These are phyloP conservation scores for Autographa pulchrina DNA, from an alignment of 2,888 invertebrate genomes.

Conservation along the genomic window DNA sequence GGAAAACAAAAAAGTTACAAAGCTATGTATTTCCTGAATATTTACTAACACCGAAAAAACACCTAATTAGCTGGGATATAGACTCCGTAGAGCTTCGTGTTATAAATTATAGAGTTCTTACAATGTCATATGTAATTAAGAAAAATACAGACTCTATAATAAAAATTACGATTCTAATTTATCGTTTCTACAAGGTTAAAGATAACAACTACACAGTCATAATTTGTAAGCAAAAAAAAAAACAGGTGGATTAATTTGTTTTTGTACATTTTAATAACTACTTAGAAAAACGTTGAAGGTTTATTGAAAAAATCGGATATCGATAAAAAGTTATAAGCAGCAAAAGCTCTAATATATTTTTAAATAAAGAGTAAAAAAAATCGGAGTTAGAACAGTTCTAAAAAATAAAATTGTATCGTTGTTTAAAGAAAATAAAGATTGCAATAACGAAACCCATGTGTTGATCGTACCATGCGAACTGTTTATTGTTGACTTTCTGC, in stretches of 20 bases:
- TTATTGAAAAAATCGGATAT: too few species aligned
- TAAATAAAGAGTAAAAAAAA: neutral
- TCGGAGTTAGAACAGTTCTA: too few species aligned
- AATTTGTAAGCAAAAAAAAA: neutral
- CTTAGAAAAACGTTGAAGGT: neutral
- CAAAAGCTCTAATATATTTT: neutral
- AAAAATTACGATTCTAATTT: neutral
- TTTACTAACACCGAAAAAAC: too few species aligned
- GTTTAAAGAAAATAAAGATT: neutral
- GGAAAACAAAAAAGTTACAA: too few species aligned
- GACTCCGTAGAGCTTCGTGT: neutral
- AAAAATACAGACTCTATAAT: neutral
- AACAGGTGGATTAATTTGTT: neutral
- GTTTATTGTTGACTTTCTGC: constrained; percentile 22
- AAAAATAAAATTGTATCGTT: too few species aligned
- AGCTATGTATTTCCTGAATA: too few species aligned
- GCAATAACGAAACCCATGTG: neutral
- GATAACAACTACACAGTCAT: neutral
- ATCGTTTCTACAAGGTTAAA: neutral
- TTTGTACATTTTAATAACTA: neutral
- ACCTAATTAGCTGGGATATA: too few species aligned
- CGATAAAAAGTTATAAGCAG: neutral
- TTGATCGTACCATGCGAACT: neutral
- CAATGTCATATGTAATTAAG: neutral
- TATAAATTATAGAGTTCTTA: neutral